These are phyloP conservation scores for Ameiurus melas DNA, from an alignment of 2,113 vertebrate species.

Conservation along the genomic window DNA sequence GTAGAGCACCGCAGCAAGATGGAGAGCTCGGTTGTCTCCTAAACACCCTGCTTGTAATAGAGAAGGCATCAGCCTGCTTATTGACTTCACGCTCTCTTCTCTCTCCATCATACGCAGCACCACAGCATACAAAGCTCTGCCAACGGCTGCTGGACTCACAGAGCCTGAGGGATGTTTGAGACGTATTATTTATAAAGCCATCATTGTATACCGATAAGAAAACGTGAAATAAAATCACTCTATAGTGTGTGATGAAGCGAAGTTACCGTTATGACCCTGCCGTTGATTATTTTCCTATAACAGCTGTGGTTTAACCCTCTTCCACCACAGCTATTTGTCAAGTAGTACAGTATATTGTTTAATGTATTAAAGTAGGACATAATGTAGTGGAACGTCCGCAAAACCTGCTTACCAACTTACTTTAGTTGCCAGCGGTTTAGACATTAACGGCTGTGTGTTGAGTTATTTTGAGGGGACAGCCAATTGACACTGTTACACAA, in stretches of 20 bases:
- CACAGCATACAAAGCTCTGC: conserved; percentile 64
- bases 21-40: conserved; percentile 67
- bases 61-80: conserved; percentile 62
- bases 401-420: background rate
- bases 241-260: background rate
- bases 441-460: too few relatives aligned
- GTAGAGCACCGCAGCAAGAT: conserved; percentile 70
- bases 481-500: too few relatives aligned
- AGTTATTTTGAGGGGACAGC: too few relatives aligned
- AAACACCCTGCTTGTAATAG: conserved; percentile 76
- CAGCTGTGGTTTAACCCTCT: too few relatives aligned
- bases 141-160: conserved; percentile 58
- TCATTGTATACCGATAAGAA: background rate
- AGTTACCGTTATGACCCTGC: background rate
- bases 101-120: conserved; percentile 61
- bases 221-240: background rate
- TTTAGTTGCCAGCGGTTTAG: too few relatives aligned
- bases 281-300: background rate
- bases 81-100: conserved; percentile 30
- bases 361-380: background rate
- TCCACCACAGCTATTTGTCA: background rate
- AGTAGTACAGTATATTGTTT: background rate
- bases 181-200: too few relatives aligned
- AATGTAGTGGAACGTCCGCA: background rate
- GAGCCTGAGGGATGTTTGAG: conserved; percentile 52